Evolutionary conservation across 2,797 vertebrate species (phyloP), one percentile per base, ranked within the genome.

Genomic region (Enteromius mattozi): DNA sequence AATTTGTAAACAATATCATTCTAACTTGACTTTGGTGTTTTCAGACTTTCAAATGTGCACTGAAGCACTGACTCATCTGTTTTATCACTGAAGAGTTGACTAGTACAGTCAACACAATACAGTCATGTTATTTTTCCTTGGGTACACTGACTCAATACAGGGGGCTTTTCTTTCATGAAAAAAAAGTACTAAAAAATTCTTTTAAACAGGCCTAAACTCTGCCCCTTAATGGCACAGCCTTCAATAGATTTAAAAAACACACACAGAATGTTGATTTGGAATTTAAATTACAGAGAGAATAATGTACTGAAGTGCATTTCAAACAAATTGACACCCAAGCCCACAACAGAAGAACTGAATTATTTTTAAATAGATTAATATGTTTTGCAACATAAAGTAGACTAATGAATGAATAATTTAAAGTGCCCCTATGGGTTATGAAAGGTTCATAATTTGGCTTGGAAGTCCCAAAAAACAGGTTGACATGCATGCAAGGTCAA

Each of bases 21-120:
- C 47, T 54, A 75, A 75, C 10, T 6, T 75, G 72, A 75, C 49
- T 56, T 75, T 56, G 17, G 6, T 75, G 72, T 35, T 35, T 54
- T 56, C 30, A 75, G 47, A n/a, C 27, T 54, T 30, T 75, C 19
- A 75, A n/a, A 6, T n/a, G 72, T 35, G 27, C 4, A 54, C 10
- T 75, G 27, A 12, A 33, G 4, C 17, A 75, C 5, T 35, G 71
- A 75, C 47, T 75, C 47, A 54, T 33, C 33, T 21, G 19, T 51
- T 35, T 54, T 54, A 75, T 54, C 30, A n/a, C 0, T 37, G 6
- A 54, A 51, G 9, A 75, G 49, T 54, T 75, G 12, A 13, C 30
- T 35, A 21, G 10, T 19, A 45, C 37, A 37, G 4, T 37, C 37
- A 37, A 37, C 37, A 37, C 37, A 7, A 37, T 27, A 19, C 16